Percentiles rank a stretch among this genome's conserved stretches.
Conservation (phyloP, 1,140 invertebrate genomes). For the Drosophila equinoxialis region DNA sequence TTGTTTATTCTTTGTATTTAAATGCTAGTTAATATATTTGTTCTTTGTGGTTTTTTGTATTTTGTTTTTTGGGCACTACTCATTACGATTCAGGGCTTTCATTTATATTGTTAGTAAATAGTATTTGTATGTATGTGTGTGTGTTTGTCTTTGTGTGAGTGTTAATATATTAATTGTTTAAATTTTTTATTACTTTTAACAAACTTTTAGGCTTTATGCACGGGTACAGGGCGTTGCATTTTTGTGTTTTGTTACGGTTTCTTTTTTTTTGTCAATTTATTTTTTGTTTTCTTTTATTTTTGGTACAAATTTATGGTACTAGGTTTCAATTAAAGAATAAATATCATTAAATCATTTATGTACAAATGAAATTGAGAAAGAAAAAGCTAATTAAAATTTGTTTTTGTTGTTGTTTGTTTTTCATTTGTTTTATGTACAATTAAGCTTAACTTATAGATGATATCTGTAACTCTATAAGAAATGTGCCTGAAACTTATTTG, state of each 20-base stretch:
- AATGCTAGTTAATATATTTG: constrained; percentile 69
- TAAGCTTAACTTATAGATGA: constrained; percentile 34
- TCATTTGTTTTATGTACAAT: constrained; percentile 29
- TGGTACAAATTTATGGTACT: constrained; percentile 81
- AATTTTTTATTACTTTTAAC: constrained; percentile 55
- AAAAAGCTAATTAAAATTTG: not conserved
- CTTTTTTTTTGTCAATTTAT: constrained; percentile 11
- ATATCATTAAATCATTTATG: constrained; percentile 18
- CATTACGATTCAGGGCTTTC: constrained; percentile 76
- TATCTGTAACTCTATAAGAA: constrained; percentile 8
- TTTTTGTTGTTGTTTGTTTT: not conserved
- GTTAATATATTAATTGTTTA: constrained; percentile 27
- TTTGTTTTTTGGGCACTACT: constrained; percentile 77
- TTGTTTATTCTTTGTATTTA: constrained; percentile 54
- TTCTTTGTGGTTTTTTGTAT: constrained; percentile 47
- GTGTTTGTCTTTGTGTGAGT: not conserved
- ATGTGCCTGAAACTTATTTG: constrained; percentile 24
- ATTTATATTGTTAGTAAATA: constrained; percentile 73
- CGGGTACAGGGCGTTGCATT: constrained; percentile 79
- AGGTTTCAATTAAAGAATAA: constrained; percentile 53
- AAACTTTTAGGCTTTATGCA: constrained; percentile 76
- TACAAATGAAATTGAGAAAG: constrained; percentile 20
- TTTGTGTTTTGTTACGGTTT: constrained; percentile 33
- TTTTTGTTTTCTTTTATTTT: constrained; percentile 47
- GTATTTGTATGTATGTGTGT: constrained; percentile 42